phyloP scores from a whole-genome alignment of 2,888 invertebrate genomes.

The Ennomos fuscantarius region DNA sequence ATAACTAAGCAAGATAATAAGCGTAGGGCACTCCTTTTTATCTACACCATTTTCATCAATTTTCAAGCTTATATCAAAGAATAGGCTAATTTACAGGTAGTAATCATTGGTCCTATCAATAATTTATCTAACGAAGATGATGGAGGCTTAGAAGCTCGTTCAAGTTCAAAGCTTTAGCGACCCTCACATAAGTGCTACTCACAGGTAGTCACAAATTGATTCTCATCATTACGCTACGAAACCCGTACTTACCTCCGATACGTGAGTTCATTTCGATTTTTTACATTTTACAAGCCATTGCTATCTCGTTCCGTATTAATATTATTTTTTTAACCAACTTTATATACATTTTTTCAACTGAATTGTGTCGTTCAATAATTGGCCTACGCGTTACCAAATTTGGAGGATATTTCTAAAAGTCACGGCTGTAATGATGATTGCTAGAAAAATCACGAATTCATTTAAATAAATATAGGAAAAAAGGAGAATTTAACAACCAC shows the following conservation, averaged over 20 bases:
- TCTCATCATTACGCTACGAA: slow-evolving; percentile 22
- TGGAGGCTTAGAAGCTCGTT: slow-evolving; percentile 1
- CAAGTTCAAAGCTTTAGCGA: slow-evolving; percentile 10
- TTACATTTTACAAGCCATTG: slow-evolving; percentile 12
- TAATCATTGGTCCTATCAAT: no score
- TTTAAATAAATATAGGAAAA: slow-evolving; percentile 16
- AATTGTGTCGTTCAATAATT: slow-evolving; percentile 11
- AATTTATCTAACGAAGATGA: no score
- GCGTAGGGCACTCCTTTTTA: no score
- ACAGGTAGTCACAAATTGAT: slow-evolving; percentile 28
- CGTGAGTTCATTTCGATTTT: slow-evolving; percentile 31
- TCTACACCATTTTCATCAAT: no score
- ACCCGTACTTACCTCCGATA: slow-evolving; percentile 21
- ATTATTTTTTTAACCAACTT: slow-evolving; percentile 7
- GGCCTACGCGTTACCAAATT: slow-evolving; percentile 19
- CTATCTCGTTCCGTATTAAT: slow-evolving; percentile 5
- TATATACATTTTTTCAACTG: slow-evolving; percentile 8
- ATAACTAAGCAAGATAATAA: no score
- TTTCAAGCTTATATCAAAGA: no score
- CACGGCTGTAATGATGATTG: slow-evolving; percentile 25
- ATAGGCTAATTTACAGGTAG: no score
- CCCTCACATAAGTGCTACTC: slow-evolving; percentile 14
- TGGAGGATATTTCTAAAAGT: slow-evolving; percentile 19
- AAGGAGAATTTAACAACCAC: slow-evolving; percentile 10
- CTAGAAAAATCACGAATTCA: slow-evolving; percentile 26